Evolutionary conservation across 2,797 vertebrate species (phyloP), one percentile per base, ranked within the genome.

Genomic region (Sphenodon punctatus): DNA sequence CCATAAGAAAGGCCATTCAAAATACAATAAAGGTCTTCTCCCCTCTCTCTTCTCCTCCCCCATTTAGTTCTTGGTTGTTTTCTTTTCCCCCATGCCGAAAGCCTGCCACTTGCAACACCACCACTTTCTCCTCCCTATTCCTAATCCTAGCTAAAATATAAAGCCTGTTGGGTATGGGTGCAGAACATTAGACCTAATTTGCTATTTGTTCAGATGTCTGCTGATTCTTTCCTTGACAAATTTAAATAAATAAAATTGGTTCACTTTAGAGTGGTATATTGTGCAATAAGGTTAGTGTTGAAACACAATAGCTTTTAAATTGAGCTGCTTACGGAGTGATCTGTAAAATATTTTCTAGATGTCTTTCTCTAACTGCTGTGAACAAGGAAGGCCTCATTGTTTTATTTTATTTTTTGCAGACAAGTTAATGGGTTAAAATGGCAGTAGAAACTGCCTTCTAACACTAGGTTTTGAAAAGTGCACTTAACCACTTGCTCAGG

Each of bases 401-500:
- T 78, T 65, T n/a, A 25, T 67, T 88, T 89, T 89, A 43, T 84
- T 84, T 93, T 92, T 89, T 90, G 59, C 68, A 80, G 78, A 73
- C 71, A 87, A 53, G 71, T 75, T 95, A 94, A 93, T 94, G 84
- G 76, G 78, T 93, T 94, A 93, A 92, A 92, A 94, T 89, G 88
- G 68, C 88, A 79, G 64, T 82, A 77, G 85, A 91, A 94, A 76
- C 85, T 86, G 71, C 75, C 69, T 94, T 85, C 53, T 78, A 13
- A 41, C 86, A 77, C 77, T 85, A 77, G 85, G 70, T 72, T 86
- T 93, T 94, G 85, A 92, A 93, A 94, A 94, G 87, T 91, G 80
- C 91, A 93, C 94, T 94, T 95, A 96, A 93, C 87, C 64, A 91
- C 87, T 95, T 94, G 84, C 82, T 93, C 32, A 10, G 78, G 82